These are phyloP conservation scores for Tetanocera ferruginea DNA, from an alignment of 2,888 invertebrate species.

Conservation along the genomic window DNA sequence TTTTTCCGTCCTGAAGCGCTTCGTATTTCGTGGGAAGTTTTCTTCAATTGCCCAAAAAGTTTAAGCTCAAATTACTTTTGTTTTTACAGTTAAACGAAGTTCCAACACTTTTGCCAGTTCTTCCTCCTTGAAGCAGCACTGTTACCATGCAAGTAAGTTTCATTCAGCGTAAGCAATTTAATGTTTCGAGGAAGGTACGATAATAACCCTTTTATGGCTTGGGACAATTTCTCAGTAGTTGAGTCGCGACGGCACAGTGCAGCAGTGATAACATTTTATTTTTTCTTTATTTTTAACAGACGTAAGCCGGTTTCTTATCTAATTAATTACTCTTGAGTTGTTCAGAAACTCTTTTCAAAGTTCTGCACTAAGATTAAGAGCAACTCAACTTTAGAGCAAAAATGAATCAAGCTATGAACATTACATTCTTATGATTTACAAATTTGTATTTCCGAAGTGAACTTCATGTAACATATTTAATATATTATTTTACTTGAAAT, in stretches of 20 bases:
- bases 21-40: constrained; percentile 22
- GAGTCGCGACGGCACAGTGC: neutral
- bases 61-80: constrained; percentile 41
- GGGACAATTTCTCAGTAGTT: constrained; percentile 1
- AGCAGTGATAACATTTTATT: neutral
- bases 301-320: constrained; percentile 35
- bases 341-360: constrained; percentile 11
- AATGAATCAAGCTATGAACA: too few relatives aligned
- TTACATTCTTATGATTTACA: too few relatives aligned
- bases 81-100: constrained; percentile 35
- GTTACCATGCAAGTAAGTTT: neutral
- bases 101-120: neutral
- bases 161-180: neutral
- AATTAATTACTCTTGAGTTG: constrained; percentile 35
- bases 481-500: too few relatives aligned
- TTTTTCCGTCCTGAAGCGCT: constrained; percentile 27
- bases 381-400: too few relatives aligned
- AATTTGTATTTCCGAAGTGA: too few relatives aligned
- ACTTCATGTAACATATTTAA: too few relatives aligned
- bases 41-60: constrained; percentile 41
- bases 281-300: constrained; percentile 27
- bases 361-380: neutral
- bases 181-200: constrained; percentile 15
- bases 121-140: neutral
- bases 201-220: constrained; percentile 24